Base-by-base conservation (phyloP, 2,113 vertebrate genomes). In the Cochlearius cochlearius region DNA sequence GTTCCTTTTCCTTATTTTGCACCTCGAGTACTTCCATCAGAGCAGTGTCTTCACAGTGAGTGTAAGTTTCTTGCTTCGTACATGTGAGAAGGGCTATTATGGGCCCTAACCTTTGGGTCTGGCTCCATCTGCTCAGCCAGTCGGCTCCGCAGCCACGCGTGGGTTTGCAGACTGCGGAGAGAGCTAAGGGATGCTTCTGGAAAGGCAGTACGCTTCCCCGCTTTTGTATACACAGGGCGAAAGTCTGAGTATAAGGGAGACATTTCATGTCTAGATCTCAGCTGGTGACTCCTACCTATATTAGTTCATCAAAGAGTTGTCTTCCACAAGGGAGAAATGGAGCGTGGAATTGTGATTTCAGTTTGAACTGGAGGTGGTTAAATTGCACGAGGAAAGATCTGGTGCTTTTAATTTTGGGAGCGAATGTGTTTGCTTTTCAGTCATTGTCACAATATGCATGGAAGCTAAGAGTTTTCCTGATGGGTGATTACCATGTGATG, bases 91-190 rank as follows among this genome's bases (percentile, higher is more conserved):
- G 8, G 49, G 20, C 26, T 81, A 0, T 52, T 41, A 12, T 3
- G 39, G 36, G 5, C n/a, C 25, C 58, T 43, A 34, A 1, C n/a
- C 43, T 63, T 22, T 75, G 77, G 27, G 12, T 30, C 72, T 50
- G 41, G 23, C 17, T 85, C 34, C 9, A 3, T 50, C 60, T 82
- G 58, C 36, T 78, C 55, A 73, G 7, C 26, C 41, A 39, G 58
- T 56, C 21, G 4, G 0, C 52, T 59, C 80, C 0, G 0, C 30
- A 36, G 10, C 55, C 11, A 7, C 1, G 0, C 7, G 16, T 39
- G 34, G 45, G 15, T 64, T 76, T 73, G 36, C 27, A 52, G 60
- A 5, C 36, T 64, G 34, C 1, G 1, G 47, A 60, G 34, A 26
- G 21, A 7, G 4, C 30, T n/a, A 16, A 43, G 27, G 39, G n/a